Evolutionary conservation across 1,140 invertebrate species (phyloP), one percentile per base, ranked within the genome.

Genomic region (Tetranychus urticae): DNA sequence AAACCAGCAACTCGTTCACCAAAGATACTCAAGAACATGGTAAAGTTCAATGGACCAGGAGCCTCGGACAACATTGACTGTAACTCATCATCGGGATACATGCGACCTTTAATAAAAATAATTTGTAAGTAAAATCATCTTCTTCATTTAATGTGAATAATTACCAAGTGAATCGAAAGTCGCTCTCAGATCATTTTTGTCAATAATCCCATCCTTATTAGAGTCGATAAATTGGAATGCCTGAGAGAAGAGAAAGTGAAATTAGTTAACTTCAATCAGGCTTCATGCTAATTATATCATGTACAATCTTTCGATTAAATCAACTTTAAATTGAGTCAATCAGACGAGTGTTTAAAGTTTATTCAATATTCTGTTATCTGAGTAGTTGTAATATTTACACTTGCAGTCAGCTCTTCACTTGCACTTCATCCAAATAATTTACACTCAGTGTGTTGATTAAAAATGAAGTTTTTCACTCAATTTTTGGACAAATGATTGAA

Each of bases 191-290:
- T 97, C 93, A 72, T 83, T 85, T 74, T 93, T 91, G 72, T 85
- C 85, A 73, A 97, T 89, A 75, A 97, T 84, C 69, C 92, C 90
- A 75, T 97, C 93, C 77, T 96, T 92, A 78, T 97, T 88, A 74
- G 85, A 83, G 78, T 97, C 93, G 83, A 97, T 97, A 70, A 97
- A 82, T 73, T 86, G 83, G 83, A 97, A 97, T 85, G 70, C 88
- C 86, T 89, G 58, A 5, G 10, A n/a, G 56, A 52, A 34, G 34
- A 64, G 14, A 23, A 45, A 45, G 42, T 13, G 39, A 4, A 10
- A 52, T 52, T 52, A 31, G 37, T 36, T 59, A 14, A 35, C 5
- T 42, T 23, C 23, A 23, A 23, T 23, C 23, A 23, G 23, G 23
- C 1, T 58, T 42, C 8, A 42, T 58, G 14, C 3, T 45, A 14